These are phyloP conservation scores for Perithous albicinctus DNA, from an alignment of 2,888 invertebrate species.

Conservation along the genomic window DNA sequence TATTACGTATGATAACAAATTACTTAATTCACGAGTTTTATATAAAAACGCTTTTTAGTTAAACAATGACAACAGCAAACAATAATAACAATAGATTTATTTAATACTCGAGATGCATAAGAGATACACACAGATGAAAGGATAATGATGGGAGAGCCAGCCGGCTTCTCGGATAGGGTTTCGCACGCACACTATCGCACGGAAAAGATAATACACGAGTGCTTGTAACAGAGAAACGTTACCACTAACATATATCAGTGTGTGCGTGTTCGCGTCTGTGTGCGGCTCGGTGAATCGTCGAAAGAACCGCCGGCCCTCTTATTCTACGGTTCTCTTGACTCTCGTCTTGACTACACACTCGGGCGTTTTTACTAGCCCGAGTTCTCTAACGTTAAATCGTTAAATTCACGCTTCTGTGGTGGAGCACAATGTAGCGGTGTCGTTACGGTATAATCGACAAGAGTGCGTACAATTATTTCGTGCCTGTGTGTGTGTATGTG, in stretches of 20 bases:
- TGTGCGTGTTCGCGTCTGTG: background rate
- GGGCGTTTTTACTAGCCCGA: background rate
- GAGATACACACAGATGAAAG: background rate
- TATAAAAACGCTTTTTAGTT: too few species aligned
- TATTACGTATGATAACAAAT: too few species aligned
- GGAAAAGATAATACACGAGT: slow-evolving; percentile 14
- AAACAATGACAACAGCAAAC: too few species aligned
- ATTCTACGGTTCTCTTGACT: slow-evolving; percentile 19
- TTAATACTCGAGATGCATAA: background rate
- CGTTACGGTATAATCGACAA: slow-evolving; percentile 9
- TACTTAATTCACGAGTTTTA: too few species aligned
- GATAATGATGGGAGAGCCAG: slow-evolving; percentile 39
- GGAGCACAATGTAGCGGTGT: slow-evolving; percentile 10
- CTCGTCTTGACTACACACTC: slow-evolving; percentile 23
- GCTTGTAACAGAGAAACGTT: background rate
- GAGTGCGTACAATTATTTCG: slow-evolving; percentile 7
- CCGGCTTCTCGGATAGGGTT: slow-evolving; percentile 48
- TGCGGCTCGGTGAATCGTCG: slow-evolving; percentile 44
- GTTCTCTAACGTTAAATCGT: slow-evolving; percentile 34
- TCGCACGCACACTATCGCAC: slow-evolving; percentile 26
- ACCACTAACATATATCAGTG: too few species aligned
- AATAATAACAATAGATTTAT: background rate
- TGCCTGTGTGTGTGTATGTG: slow-evolving; percentile 26
- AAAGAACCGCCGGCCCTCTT: slow-evolving; percentile 48
- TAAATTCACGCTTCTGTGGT: slow-evolving; percentile 22